Evolutionary conservation across 2,888 invertebrate genomes (phyloP), one percentile per base, ranked within the genome.

Genomic region (Sminthurinus aureus): DNA sequence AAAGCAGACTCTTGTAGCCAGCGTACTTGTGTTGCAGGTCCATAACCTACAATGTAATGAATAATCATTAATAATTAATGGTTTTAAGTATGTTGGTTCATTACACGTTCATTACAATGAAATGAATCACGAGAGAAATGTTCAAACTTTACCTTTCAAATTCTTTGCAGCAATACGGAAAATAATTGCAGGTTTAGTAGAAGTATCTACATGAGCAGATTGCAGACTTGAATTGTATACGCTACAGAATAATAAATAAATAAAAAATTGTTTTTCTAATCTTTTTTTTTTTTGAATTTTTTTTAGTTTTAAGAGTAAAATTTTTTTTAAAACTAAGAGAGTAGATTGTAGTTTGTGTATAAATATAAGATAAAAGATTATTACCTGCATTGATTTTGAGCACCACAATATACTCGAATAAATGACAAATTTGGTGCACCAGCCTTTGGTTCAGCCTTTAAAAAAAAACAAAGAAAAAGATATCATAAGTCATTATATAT

Each of bases 21-120:
- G 95, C 99, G 96, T 89, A 99, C 99, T 94, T 99, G 99, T n/a
- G 99, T 99, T 84, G 99, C 99, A 81, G 99, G 99, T 83, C 99
- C 99, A 91, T 99, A 99, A 50, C 99, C 99, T 91, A 58, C 18
- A 58, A 6, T 58, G 9, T 15, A 6, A 58, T 58, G 2, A 18
- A 38, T 38, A 1, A 38, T 38, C 6, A 38, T 38, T 38, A 38
- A 38, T 38, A 4, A 38, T 38, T 6, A 38, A 4, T 38, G 38
- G 1, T 38, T 38, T 38, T 38, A 4, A 38, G 3, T 38, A 1
- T 38, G 38, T 6, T 4, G 1, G 38, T 38, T 38, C 6, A 38
- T 38, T 38, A 38, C 6, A 1, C 6, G 38, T 38, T 38, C 38
- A 4, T 1, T 38, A 38, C 6, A 1, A 6, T 38, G 38, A 38